Evolutionary conservation across 1,140 invertebrate species (phyloP).

Genomic region (Drosophila kurseongensis): DNA sequence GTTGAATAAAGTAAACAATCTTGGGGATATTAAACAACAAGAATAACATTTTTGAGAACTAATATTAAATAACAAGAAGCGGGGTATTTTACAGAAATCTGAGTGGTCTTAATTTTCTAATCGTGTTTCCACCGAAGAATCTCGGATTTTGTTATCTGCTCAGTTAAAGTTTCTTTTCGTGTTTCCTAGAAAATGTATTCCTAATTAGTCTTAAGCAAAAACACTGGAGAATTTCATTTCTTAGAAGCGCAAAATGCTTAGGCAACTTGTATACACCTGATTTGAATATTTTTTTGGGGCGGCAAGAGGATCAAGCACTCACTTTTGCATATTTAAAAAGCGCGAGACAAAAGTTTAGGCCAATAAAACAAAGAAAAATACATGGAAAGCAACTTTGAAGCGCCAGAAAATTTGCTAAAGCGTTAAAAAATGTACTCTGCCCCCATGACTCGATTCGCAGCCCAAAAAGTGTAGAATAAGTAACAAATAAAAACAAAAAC

Average conservation of each 20-base stretch:
- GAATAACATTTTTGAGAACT: not conserved
- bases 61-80: not conserved
- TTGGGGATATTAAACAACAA: not conserved
- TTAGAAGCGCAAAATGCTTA: not conserved
- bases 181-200: not conserved
- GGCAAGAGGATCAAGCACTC: conserved; percentile 33
- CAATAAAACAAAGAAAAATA: conserved; percentile 59
- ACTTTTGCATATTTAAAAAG: conserved; percentile 60
- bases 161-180: not conserved
- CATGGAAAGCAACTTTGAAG: conserved; percentile 31
- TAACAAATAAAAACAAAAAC: conserved; percentile 30
- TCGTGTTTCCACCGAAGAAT: too few species aligned
- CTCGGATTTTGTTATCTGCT: too few species aligned
- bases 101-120: too few species aligned
- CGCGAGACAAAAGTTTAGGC: conserved; percentile 51
- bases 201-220: conserved; percentile 1
- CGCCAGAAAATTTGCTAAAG: conserved; percentile 66
- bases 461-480: conserved; percentile 24
- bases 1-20: conserved; percentile 5
- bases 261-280: conserved; percentile 54
- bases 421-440: conserved; percentile 74
- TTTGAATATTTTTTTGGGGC: conserved; percentile 39
- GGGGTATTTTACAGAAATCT: too few species aligned
- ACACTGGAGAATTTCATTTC: conserved; percentile 7
- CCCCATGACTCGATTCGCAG: not conserved